Percentiles rank a stretch among this genome's conserved stretches.
phyloP scores from a whole-genome alignment of 2,113 vertebrate genomes.

The Peromyscus leucopus region DNA sequence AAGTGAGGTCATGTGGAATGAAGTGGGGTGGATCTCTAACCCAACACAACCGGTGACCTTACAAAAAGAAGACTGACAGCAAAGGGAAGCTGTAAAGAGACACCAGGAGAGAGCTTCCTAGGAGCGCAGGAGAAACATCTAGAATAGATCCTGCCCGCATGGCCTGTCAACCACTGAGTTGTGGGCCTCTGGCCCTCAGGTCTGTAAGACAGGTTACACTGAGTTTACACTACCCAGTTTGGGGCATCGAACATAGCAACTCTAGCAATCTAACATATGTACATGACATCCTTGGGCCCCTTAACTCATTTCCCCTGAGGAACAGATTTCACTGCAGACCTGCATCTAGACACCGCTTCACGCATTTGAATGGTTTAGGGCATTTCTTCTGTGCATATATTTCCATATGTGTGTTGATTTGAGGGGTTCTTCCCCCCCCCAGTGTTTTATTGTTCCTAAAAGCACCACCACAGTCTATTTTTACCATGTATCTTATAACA shows the following conservation, averaged over 20 bases:
- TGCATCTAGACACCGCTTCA: neutral
- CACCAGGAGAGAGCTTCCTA: neutral
- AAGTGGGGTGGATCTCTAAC: neutral
- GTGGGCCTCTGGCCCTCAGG: neutral
- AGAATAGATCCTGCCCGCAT: neutral
- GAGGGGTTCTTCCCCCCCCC: neutral
- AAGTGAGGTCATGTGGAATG: neutral
- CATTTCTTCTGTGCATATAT: neutral
- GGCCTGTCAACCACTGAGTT: rapidly evolving
- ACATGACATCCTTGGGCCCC: neutral
- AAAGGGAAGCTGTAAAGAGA: neutral
- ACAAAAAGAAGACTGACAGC: neutral
- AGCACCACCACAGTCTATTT: neutral
- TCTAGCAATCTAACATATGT: neutral
- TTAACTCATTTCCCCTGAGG: neutral
- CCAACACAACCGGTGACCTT: neutral
- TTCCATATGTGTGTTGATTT: neutral
- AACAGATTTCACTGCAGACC: neutral
- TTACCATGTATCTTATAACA: neutral
- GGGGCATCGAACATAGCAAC: neutral
- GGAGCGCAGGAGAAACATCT: neutral
- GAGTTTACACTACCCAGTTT: neutral
- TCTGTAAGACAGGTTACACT: neutral
- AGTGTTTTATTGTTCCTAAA: neutral
- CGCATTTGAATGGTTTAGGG: neutral